These are phyloP conservation scores for Hylomyscus alleni DNA, from an alignment of 2,797 vertebrate genomes.

Conservation along the genomic window DNA sequence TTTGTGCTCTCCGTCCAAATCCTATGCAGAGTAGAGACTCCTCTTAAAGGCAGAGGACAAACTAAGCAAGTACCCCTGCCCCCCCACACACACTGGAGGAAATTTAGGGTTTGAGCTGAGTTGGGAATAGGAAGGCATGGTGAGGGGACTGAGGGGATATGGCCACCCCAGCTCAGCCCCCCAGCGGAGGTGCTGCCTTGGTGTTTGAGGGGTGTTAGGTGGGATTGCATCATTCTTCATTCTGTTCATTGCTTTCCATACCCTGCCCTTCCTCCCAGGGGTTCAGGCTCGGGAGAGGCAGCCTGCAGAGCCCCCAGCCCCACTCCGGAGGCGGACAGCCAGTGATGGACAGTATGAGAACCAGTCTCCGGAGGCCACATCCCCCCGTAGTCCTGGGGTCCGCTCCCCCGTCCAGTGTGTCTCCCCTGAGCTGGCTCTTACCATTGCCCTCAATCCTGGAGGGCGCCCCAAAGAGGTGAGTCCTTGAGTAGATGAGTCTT, in stretches of 20 bases:
- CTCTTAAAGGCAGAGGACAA: slow-evolving; percentile 45
- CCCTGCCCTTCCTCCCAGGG: slow-evolving; percentile 89
- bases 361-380: slow-evolving; percentile 88
- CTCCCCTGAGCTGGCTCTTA: slow-evolving; percentile 97
- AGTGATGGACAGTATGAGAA: slow-evolving; percentile 94
- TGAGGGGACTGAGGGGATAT: neutral
- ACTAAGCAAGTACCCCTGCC: neutral
- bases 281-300: slow-evolving; percentile 91
- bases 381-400: slow-evolving; percentile 90
- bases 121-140: neutral
- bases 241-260: neutral
- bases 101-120: slow-evolving; percentile 6
- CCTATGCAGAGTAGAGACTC: slow-evolving; percentile 47
- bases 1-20: slow-evolving; percentile 69
- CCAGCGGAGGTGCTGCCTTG: neutral
- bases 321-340: slow-evolving; percentile 89
- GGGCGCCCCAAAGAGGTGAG: slow-evolving; percentile 98
- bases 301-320: slow-evolving; percentile 87
- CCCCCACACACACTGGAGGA: neutral
- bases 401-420: slow-evolving; percentile 96
- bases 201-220: neutral
- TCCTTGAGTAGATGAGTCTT: neutral
- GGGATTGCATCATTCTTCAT: neutral
- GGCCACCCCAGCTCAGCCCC: neutral
- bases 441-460: slow-evolving; percentile 97